Evolutionary conservation across 30 jellyfish, hydroid and myxozoan genomes (phyloP), one percentile per base, ranked within the genome.

Genomic region (Hydra vulgaris): DNA sequence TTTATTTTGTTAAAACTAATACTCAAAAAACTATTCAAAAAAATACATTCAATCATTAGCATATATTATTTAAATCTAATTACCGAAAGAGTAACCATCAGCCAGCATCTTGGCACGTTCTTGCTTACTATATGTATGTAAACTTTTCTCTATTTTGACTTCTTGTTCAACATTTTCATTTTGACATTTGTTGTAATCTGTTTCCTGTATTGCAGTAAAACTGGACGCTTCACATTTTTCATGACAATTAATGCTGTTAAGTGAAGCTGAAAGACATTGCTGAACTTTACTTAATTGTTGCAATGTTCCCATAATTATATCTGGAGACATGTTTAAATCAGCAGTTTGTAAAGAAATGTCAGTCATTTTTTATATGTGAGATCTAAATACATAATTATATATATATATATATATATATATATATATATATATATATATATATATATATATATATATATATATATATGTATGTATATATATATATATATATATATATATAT

Each of bases 71-170:
- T 3, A 40, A 12, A 40, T 40, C 5, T 40, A 40, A 8, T 21
- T 16, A 78, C 85, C 85, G 40, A 17, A 53, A 27, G 85, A 27
- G 54, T 78, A 78, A 18, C 85, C 85, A 78, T 78, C 85, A 52
- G 85, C 85, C n/a, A 78, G 27, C 79, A 78, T 52, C 79, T 78
- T 78, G 40, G 85, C 85, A 21, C 85, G 27, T 18, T 78, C 79
- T 26, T 21, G 67, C 23, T 78, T 78, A 27, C 54, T 23, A 61
- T 5, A 78, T 26, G 18, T 78, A 66, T 78, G 85, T 53, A 78
- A 75, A 17, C 55, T 61, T n/a, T 21, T 23, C 25, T 21, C 78
- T n/a, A 75, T 76, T 53, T 78, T 52, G 21, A 24, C 66, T 74
- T 74, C 71, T 74, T 0, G 70, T 24, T 17, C 25, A 8, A 12